Percentiles rank a stretch among this genome's conserved stretches.
Evolutionary conservation across 92 coral and sea anemone species (phyloP).

Genomic region (Porites lobata): DNA sequence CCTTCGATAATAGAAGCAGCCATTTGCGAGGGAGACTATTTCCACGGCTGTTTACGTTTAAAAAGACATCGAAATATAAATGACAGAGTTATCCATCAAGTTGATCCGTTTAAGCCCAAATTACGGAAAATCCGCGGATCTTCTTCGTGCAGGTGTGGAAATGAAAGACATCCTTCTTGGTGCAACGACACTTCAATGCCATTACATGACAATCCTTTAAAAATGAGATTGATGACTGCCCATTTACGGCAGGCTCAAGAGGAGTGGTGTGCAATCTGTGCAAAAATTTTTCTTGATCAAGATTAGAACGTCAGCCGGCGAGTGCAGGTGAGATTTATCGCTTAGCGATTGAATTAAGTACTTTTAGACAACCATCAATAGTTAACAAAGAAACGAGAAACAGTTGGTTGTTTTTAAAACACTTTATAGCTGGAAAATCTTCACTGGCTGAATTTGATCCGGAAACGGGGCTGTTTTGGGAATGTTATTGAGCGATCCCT

Average conservation of each 20-base stretch:
- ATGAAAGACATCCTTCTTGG: no score
- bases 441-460: no score
- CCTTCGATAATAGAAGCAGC: slow-evolving; percentile 83
- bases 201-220: neutral
- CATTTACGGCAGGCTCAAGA: slow-evolving; percentile 10
- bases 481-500: no score
- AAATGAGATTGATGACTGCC: neutral
- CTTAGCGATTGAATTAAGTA: neutral
- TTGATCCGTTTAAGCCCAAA: neutral
- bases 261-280: neutral
- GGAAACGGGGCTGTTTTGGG: no score
- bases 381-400: no score
- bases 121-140: neutral
- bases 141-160: neutral
- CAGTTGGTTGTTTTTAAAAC: no score
- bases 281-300: neutral
- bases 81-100: no score
- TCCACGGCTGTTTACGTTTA: neutral
- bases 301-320: no score
- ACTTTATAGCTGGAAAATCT: no score
- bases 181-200: neutral
- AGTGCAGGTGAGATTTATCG: neutral
- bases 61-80: neutral
- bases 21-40: slow-evolving; percentile 26
- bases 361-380: no score